Base-by-base conservation (phyloP, 2,888 invertebrate species). In the Mythimna pallens region DNA sequence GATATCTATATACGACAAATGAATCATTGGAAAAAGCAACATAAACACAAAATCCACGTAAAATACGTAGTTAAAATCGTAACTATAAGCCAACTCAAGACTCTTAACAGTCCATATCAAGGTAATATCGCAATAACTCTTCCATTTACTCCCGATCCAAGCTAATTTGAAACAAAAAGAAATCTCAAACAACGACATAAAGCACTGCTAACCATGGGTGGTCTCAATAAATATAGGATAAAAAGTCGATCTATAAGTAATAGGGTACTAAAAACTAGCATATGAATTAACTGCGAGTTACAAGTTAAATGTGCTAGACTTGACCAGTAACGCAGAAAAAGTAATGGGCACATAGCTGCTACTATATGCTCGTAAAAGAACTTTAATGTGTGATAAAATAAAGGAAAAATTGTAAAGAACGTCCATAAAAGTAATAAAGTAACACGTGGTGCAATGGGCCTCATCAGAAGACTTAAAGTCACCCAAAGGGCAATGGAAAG, bases 211-310 rank as follows among this genome's bases (percentile, higher is more conserved):
- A 77, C 73, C 65, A 70, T 57, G 84, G 87, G 87, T 86, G 86
- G 87, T 83, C 84, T 43, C 40, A 76, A 82, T 85, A 81, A 82
- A 80, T 80, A 76, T 52, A 36, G 17, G 57, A 67, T 66, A 86
- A 86, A 82, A 83, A 80, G 71, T 74, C 40, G 78, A 62, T 70
- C 82, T 65, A 73, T 79, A 76, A 81, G 85, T 86, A 86, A 88
- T 83, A 82, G 81, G 80, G 74, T 59, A 76, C 73, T 82, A 85
- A 89, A 88, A 88, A 87, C 80, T 78, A 77, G 80, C 70, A 82
- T 78, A 84, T 79, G 77, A 83, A 87, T 80, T 88, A 80, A 78
- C 73, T 78, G 70, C 73, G 52, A 58, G 65, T 74, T 75, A 85
- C 79, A 79, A 81, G 76, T 75, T 81, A 78, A 80, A 84, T 70